Evolutionary conservation across 2,888 invertebrate species (phyloP).

Genomic region (Eurytoma adleriae): DNA sequence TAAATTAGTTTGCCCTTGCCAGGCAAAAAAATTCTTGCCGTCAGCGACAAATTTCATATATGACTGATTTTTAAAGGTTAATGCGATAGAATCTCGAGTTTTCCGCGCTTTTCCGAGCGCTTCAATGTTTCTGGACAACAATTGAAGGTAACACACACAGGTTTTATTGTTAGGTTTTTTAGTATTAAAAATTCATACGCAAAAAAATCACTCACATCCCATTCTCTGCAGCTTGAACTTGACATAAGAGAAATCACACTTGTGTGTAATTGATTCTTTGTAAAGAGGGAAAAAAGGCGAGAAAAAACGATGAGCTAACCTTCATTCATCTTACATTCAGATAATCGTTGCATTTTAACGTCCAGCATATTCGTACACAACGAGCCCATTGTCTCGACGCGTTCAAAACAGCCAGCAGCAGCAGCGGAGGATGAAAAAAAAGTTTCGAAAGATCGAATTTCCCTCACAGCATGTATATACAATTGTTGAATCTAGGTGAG

Average conservation of each 20-base stretch:
- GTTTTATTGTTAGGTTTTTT: background rate
- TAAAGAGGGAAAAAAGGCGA: constrained; percentile 5
- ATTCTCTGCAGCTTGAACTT: background rate
- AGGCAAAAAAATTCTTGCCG: background rate
- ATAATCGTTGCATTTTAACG: constrained; percentile 40
- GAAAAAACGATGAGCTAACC: constrained; percentile 16
- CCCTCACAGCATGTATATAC: constrained; percentile 49
- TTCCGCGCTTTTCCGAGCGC: background rate
- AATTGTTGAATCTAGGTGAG: constrained; percentile 50
- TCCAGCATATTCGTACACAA: constrained; percentile 32
- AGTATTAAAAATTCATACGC: background rate
- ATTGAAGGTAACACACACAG: too few relatives aligned
- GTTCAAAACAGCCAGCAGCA: background rate
- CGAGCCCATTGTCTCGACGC: constrained; percentile 36
- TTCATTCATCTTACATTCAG: constrained; percentile 41
- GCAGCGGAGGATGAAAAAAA: constrained; percentile 18
- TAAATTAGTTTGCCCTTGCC: constrained; percentile 17
- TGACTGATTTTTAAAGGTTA: too few relatives aligned
- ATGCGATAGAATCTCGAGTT: too few relatives aligned
- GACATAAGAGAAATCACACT: background rate
- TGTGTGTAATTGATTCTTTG: constrained; percentile 5
- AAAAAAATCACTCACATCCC: background rate
- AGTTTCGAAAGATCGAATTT: constrained; percentile 53
- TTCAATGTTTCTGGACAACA: background rate
- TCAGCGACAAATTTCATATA: background rate